These are phyloP conservation scores for Amphipoea oculea DNA, from an alignment of 2,888 invertebrate species.

Conservation along the genomic window DNA sequence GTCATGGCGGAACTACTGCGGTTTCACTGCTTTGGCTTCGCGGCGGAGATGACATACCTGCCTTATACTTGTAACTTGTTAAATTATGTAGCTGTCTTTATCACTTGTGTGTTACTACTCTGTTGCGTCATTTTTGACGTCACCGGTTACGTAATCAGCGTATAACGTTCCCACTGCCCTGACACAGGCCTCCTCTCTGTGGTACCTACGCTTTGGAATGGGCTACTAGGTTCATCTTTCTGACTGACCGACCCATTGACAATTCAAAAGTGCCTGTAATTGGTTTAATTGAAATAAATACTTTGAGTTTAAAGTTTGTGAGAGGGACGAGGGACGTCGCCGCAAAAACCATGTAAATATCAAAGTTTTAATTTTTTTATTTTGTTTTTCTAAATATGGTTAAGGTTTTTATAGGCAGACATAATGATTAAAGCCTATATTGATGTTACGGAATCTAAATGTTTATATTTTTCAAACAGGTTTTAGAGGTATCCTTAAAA, in stretches of 20 bases:
- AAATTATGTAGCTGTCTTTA: background rate
- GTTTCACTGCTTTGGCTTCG: background rate
- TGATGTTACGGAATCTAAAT: background rate
- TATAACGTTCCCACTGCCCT: background rate
- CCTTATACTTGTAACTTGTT: background rate
- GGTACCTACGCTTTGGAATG: too few relatives aligned
- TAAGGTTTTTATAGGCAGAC: background rate
- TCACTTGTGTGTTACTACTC: background rate
- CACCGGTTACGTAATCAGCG: background rate
- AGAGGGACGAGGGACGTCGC: background rate
- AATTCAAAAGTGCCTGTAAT: too few relatives aligned
- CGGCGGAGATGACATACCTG: background rate
- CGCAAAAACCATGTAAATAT: background rate
- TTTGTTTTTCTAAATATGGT: background rate
- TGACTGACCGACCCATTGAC: too few relatives aligned
- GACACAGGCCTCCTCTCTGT: background rate
- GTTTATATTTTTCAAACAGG: background rate
- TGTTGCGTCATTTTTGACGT: background rate
- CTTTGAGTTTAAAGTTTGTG: background rate
- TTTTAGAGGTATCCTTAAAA: background rate
- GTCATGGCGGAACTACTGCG: background rate
- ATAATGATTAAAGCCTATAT: background rate
- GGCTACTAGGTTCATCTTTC: too few relatives aligned
- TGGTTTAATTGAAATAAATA: too few relatives aligned
- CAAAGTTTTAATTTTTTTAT: background rate